phyloP scores from a whole-genome alignment of 2,113 vertebrate species.

The Bothrops jararaca region DNA sequence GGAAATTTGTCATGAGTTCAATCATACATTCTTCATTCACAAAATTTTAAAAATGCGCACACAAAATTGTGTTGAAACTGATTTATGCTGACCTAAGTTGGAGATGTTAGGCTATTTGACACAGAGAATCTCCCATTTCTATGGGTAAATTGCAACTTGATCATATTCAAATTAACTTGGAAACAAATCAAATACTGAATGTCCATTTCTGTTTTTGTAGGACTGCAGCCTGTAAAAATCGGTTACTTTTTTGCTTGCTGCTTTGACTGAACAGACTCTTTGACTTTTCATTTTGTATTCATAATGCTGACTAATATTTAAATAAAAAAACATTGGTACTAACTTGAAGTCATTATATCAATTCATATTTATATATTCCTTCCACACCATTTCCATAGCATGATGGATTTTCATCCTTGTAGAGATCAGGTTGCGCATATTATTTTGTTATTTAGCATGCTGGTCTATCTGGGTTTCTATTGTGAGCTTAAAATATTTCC shows the following conservation, averaged over 20 bases:
- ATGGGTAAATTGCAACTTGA: neutral
- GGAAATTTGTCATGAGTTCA: neutral
- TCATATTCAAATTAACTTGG: neutral
- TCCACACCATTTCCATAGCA: neutral
- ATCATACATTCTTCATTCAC: neutral
- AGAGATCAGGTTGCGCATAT: neutral
- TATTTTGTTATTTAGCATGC: neutral
- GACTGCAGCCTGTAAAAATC: neutral
- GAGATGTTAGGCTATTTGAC: neutral
- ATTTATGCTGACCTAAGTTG: neutral
- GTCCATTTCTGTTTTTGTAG: neutral
- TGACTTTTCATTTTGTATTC: slow-evolving; percentile 7
- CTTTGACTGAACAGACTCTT: neutral
- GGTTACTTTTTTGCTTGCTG: neutral
- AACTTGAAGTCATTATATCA: neutral
- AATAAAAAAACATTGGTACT: neutral
- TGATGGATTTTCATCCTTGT: neutral
- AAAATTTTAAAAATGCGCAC: neutral
- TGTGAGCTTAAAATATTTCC: neutral
- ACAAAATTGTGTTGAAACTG: neutral
- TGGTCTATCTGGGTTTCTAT: neutral
- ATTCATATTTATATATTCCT: neutral
- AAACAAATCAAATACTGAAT: neutral
- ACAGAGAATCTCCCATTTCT: neutral
- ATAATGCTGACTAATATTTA: slow-evolving; percentile 7